Percentiles rank a stretch among this genome's conserved stretches.
Evolutionary conservation across 2,888 invertebrate species (phyloP).

Genomic region (Tridacna crocea): DNA sequence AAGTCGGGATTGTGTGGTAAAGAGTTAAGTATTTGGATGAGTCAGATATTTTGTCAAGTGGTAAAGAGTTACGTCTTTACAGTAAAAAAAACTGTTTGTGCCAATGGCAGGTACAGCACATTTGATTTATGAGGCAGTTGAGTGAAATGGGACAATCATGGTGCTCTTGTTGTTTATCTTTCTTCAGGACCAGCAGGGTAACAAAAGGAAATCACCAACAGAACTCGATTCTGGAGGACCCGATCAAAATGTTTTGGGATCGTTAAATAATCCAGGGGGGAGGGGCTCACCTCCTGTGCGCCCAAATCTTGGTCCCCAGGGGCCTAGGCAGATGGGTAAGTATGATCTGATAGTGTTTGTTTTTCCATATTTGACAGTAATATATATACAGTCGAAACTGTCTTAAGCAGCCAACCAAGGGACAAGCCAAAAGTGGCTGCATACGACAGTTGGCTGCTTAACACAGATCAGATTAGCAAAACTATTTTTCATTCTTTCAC

Average conservation of each 20-base stretch:
- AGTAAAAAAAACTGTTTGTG: no score
- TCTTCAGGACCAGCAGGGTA: constrained; percentile 54
- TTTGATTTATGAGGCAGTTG: no score
- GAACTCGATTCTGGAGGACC: constrained; percentile 55
- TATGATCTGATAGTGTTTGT: not conserved
- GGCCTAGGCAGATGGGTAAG: constrained; percentile 55
- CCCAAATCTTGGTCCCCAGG: constrained; percentile 43
- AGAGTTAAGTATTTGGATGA: no score
- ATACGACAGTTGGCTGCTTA: no score
- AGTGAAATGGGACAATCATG: no score
- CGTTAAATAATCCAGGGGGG: constrained; percentile 56
- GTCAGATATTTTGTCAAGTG: no score
- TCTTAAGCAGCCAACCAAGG: no score
- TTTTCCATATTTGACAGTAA: not conserved
- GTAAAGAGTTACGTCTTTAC: no score
- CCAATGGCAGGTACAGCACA: not conserved
- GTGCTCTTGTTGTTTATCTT: not conserved
- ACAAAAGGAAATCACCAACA: constrained; percentile 75
- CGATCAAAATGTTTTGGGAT: constrained; percentile 30
- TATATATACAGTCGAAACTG: not conserved
- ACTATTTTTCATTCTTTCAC: no score
- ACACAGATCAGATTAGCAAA: no score
- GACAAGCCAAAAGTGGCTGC: no score
- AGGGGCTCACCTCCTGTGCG: constrained; percentile 59
- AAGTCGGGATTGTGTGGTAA: no score